Evolutionary conservation across 2,797 vertebrate species (phyloP).

Genomic region (Cephalopachus bancanus): DNA sequence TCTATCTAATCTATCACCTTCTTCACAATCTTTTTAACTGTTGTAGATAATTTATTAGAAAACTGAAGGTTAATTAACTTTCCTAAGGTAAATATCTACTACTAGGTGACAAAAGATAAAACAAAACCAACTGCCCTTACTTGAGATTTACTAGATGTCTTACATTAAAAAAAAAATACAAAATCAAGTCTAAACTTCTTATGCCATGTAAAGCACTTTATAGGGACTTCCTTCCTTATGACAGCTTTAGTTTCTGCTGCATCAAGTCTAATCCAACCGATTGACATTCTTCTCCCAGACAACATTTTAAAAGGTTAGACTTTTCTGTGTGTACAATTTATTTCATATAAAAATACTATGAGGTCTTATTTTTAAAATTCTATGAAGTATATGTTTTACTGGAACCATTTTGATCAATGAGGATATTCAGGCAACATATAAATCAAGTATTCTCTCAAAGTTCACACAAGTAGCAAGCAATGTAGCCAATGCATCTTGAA

Average conservation of each 20-base stretch:
- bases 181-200: not conserved
- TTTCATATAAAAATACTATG: not conserved
- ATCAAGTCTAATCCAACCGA: not conserved
- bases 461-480: not conserved
- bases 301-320: not conserved
- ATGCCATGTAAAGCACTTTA: not conserved
- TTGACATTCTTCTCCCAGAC: not conserved
- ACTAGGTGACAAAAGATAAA: not conserved
- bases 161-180: not conserved
- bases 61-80: not conserved
- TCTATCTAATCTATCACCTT: no score
- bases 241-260: not conserved
- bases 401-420: not conserved
- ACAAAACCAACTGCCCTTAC: not conserved
- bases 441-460: not conserved
- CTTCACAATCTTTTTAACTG: not conserved
- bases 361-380: not conserved
- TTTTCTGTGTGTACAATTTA: not conserved
- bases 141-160: not conserved
- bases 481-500: not conserved
- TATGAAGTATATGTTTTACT: not conserved
- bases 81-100: not conserved
- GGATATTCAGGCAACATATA: not conserved
- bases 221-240: not conserved
- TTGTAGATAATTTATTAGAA: constrained; percentile 9